Base-by-base conservation (phyloP, 2,113 vertebrate species). In the Lamprotornis superbus region DNA sequence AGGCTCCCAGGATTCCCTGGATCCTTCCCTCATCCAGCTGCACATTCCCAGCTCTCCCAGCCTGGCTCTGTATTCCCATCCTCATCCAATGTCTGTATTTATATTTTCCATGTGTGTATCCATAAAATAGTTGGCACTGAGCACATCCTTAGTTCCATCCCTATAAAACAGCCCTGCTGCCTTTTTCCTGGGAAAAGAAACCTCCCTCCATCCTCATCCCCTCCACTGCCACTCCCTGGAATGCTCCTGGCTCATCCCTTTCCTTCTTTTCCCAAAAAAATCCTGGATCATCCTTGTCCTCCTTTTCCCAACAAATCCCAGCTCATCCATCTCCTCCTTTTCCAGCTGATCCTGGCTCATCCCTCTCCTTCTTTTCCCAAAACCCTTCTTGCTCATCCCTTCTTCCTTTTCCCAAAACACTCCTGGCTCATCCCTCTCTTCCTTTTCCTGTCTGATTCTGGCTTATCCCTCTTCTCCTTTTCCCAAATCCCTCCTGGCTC, bases 81-180 rank as follows among this genome's bases (percentile, higher is more conserved):
- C 35, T 22, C 18, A 33, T 27, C 42, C 64, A 24, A 4, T 2
- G 9, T 7, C 33, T 3, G 3, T 9, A 8, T 53, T 63, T 27
- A 0, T 17, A 5, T 69, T 70, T 70, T n/a, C 47, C 49, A 9
- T 0, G 4, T 17, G 12, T 46, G 18, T 16, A 30, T 37, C 37
- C 40, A 55, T 6, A 13, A 24, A 73, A 67, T 2, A 28, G 2
- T 10, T 11, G 68, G 12, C 47, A 12, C 46, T 1, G 7, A 33
- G 16, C 18, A 19, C 15, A 3, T 28, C 28, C 31, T 31, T 4
- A 0, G 0, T 1, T 2, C 9, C 3, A 11, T 8, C 16, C 47
- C 24, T 15, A 3, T 5, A 7, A 35, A 61, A 19, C 15, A 39
- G 27, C 31, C 23, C 59, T 44, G 22, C 11, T 19, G 11, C 46